A percentile compares a stretch with the other conserved stretches of the same genome.
Conservation (phyloP, 2,888 invertebrate genomes). For the Tachina fera region DNA sequence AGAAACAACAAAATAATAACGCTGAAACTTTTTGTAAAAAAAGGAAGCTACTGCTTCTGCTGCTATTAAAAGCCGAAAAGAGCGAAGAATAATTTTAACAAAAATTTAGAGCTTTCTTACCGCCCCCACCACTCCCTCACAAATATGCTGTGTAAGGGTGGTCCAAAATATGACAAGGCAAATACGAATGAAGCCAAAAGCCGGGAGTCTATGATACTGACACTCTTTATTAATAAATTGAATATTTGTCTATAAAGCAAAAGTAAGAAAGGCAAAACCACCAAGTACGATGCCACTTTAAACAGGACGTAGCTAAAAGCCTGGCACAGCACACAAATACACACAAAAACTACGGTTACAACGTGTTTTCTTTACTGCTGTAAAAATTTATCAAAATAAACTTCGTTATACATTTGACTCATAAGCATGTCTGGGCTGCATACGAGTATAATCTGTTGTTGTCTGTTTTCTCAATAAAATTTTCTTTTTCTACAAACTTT, state of each 20-base stretch:
- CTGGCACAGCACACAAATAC: not conserved
- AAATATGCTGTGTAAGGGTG: conserved; percentile 46
- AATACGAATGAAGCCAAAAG: conserved; percentile 37
- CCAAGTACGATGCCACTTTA: not conserved
- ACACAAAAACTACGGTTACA: not conserved
- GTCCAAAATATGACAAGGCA: conserved; percentile 26
- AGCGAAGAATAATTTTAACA: conserved; percentile 4
- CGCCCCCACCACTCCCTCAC: not conserved
- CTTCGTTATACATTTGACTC: not conserved
- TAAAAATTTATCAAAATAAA: not conserved
- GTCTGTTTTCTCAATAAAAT: too few relatives aligned
- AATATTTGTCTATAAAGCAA: conserved; percentile 14
- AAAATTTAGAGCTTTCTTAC: not conserved
- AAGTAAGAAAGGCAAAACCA: not conserved
- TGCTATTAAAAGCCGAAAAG: not conserved
- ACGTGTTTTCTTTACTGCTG: not conserved
- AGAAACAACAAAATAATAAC: conserved; percentile 54
- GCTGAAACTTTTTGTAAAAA: conserved; percentile 43
- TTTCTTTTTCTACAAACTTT: too few relatives aligned
- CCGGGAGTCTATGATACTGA: conserved; percentile 59
- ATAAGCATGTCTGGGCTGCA: too few relatives aligned
- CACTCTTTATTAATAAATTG: conserved; percentile 55
- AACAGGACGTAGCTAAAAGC: conserved; percentile 42
- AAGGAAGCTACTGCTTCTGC: conserved; percentile 23
- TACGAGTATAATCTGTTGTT: too few relatives aligned